Evolutionary conservation across 2,888 invertebrate genomes (phyloP), one percentile per base, ranked within the genome.

Genomic region (Chloroclysta siterata): DNA sequence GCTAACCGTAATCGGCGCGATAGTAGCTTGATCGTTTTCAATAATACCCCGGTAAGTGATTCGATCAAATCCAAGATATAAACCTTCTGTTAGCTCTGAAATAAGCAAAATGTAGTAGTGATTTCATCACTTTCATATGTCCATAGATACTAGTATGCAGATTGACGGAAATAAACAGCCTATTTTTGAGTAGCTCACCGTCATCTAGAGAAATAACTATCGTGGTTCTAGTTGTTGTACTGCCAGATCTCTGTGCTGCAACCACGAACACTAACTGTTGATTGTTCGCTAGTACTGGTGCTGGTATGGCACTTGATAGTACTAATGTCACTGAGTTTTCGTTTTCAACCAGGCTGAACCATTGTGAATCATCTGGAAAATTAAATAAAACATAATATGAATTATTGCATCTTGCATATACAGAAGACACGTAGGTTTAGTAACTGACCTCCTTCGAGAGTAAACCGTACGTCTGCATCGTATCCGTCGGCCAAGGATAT

Each of bases 401-500:
- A 29, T 51, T 14, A 36, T 0, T 51, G 17, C 10, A 47, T 3
- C 10, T 13, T 13, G 5, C 5, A 13, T 36, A 8, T 22, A 2
- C 13, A 13, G 22, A 17, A 14, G 29, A 7, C 10, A 50, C 29
- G 29, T 6, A 2, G 4, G 11, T 54, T 36, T n/a, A 36, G 7
- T 10, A n/a, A 65, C 69, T 60, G 54, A 79, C 81, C 79, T 72
- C 80, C 81, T 60, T 74, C 74, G 0, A 82, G 70, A 17, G n/a
- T 41, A 53, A 80, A 80, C 14, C 54, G 59, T 2, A 81, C 79
- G 11, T 56, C 65, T n/a, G 65, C 61, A 11, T 76, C 73, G 41
- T 73, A 77, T 7, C 78, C 79, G 33, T 74, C 55, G 0, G 62
- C 36, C 5, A 80, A 56, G 0, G 70, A 63, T 29, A 81, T 74